Evolutionary conservation across 2,888 invertebrate species (phyloP), one percentile per base, ranked within the genome.

Genomic region (Cheilosia pagana): DNA sequence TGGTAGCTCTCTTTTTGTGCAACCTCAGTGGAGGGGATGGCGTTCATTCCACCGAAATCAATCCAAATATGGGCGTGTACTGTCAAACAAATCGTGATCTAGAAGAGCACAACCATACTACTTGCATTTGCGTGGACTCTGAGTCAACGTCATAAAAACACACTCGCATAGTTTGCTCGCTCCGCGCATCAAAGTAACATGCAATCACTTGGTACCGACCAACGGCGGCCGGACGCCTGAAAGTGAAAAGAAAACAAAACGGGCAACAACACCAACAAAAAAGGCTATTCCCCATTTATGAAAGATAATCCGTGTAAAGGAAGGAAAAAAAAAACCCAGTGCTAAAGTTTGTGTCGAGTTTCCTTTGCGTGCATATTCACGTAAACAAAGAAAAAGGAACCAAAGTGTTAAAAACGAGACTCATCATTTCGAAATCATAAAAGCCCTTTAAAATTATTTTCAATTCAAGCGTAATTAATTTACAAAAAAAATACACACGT

Each of bases 181-280:
- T 85, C 41, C 85, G 85, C 85, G 85, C 85, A 85, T 75, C 79
- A 85, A 85, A 85, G 85, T 81, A 85, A 81, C 85, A 81, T 85
- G 85, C 81, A 76, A 43, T 62, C 55, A 81, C 21, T 81, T 75
- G 75, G 70, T 55, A 71, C 53, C 75, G 63, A 59, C 68, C 63
- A 76, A 57, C 79, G 71, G 81, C 67, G 85, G 85, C 81, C 85
- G 85, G 81, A 81, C 85, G 85, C 70, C 50, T 76, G 55, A 71
- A 81, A 85, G 75, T 65, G 65, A 71, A 81, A 75, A 81, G 21
- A 85, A 75, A 48, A 50, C 28, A 28, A 16, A 67, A 35, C 35
- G 35, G 35, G 3, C 59, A 57, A 50, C 28, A 59, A 50, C 55
- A 62, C 23, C 14, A 31, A 52, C n/a, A n/a, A 59, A 50, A 21